Percentiles rank a stretch among this genome's conserved stretches.
Evolutionary conservation across 2,113 vertebrate species (phyloP).

Genomic region (Elephantulus edwardii): DNA sequence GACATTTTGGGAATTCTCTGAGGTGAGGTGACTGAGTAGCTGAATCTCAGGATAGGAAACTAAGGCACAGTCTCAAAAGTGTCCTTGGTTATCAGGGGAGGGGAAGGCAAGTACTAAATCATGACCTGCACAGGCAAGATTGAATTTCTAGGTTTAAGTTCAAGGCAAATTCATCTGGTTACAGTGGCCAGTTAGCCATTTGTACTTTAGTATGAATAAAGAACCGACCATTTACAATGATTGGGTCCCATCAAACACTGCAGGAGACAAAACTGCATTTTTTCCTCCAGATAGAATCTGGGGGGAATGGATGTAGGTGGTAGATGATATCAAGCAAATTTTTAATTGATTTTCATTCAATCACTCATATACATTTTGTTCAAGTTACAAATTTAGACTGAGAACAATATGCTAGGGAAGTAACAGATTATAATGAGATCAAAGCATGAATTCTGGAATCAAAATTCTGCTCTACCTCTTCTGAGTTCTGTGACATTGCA

Average conservation of each 20-base stretch:
- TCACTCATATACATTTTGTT: too few relatives aligned
- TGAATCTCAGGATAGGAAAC: not conserved
- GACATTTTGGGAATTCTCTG: conserved; percentile 39
- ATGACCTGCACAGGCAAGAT: not conserved
- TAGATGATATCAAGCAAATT: too few relatives aligned
- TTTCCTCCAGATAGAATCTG: not conserved
- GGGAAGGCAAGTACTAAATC: not conserved
- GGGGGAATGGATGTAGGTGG: too few relatives aligned
- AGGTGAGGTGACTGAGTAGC: not conserved
- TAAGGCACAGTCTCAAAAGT: not conserved
- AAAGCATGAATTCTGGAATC: not conserved
- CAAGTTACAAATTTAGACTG: not conserved
- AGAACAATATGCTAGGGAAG: not conserved
- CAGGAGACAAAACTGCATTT: not conserved
- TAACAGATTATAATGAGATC: not conserved
- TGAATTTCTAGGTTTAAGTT: not conserved
- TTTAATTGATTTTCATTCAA: too few relatives aligned
- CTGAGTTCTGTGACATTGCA: not conserved
- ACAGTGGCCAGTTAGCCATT: not conserved
- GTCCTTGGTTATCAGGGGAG: not conserved
- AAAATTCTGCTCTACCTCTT: not conserved
- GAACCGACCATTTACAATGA: not conserved
- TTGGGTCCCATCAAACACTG: not conserved
- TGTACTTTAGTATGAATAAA: not conserved
- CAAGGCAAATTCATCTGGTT: not conserved